These are phyloP conservation scores for Blera fallax DNA, from an alignment of 2,888 invertebrate species.

Conservation along the genomic window DNA sequence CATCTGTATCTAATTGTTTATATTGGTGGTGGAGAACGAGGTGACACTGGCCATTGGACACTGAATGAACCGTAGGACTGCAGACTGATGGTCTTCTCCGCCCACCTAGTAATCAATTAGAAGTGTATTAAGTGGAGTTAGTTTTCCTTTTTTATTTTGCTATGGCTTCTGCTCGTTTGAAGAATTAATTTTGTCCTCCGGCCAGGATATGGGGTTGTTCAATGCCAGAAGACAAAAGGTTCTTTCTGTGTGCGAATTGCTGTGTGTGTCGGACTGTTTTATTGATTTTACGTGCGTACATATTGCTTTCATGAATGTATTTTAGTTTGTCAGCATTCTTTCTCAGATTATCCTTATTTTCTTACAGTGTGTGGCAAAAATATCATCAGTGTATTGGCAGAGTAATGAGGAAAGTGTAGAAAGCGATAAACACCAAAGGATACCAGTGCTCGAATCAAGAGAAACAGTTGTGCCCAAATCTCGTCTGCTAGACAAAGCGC, in stretches of 20 bases:
- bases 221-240: background rate
- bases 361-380: slow-evolving; percentile 90
- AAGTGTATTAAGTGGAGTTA: slow-evolving; percentile 52
- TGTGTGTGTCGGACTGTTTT: slow-evolving; percentile 30
- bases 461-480: slow-evolving; percentile 87
- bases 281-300: slow-evolving; percentile 44
- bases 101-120: slow-evolving; percentile 58
- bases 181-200: slow-evolving; percentile 37
- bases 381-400: slow-evolving; percentile 92
- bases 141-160: slow-evolving; percentile 20
- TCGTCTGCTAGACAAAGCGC: slow-evolving; percentile 81
- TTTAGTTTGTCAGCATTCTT: slow-evolving; percentile 8
- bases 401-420: slow-evolving; percentile 94
- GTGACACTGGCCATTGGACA: background rate
- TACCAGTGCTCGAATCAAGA: slow-evolving; percentile 89
- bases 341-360: slow-evolving; percentile 35
- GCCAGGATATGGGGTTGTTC: background rate
- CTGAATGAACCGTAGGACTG: background rate
- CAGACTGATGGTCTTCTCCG: background rate
- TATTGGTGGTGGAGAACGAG: background rate
- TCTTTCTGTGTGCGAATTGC: slow-evolving; percentile 4
- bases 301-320: slow-evolving; percentile 25
- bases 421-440: slow-evolving; percentile 88
- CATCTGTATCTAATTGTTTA: slow-evolving; percentile 56
- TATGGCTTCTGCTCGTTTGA: background rate